These are phyloP conservation scores for Aphidius ervi DNA, from an alignment of 1,140 invertebrate genomes.

Conservation along the genomic window DNA sequence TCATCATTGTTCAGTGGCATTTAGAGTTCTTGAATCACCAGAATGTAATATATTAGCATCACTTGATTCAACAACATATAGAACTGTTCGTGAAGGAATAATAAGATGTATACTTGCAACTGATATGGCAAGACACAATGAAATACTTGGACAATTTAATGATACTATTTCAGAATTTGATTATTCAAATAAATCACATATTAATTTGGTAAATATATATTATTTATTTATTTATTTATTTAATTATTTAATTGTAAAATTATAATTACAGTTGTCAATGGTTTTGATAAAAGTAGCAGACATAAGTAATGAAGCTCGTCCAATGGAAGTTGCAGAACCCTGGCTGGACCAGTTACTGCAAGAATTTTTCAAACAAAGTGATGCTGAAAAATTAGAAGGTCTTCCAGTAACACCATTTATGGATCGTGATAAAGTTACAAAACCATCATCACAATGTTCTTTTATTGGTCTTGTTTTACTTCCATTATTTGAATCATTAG, in stretches of 20 bases:
- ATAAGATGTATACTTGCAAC: slow-evolving; percentile 82
- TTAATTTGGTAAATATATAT: slow-evolving; percentile 66
- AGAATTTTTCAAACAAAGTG: slow-evolving; percentile 79
- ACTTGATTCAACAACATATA: slow-evolving; percentile 60
- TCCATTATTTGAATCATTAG: slow-evolving; percentile 74
- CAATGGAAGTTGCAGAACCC: slow-evolving; percentile 79
- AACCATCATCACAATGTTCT: slow-evolving; percentile 79
- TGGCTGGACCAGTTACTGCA: slow-evolving; percentile 78
- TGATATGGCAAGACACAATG: slow-evolving; percentile 85
- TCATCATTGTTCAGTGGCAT: slow-evolving; percentile 84
- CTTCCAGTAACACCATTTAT: slow-evolving; percentile 84
- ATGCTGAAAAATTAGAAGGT: slow-evolving; percentile 79
- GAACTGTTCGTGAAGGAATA: slow-evolving; percentile 71
- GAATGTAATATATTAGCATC: slow-evolving; percentile 76
- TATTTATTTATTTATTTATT: not conserved
- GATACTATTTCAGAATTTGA: slow-evolving; percentile 70
- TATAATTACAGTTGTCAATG: slow-evolving; percentile 67
- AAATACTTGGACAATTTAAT: slow-evolving; percentile 75
- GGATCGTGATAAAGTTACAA: slow-evolving; percentile 86
- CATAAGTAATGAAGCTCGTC: slow-evolving; percentile 82
- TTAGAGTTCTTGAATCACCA: slow-evolving; percentile 71
- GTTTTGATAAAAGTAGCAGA: slow-evolving; percentile 83
- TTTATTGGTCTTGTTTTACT: slow-evolving; percentile 82
- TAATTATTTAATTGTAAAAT: not conserved
- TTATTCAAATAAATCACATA: slow-evolving; percentile 69